These are phyloP conservation scores for Drosophila bocqueti DNA, from an alignment of 1,140 invertebrate species.

Conservation along the genomic window DNA sequence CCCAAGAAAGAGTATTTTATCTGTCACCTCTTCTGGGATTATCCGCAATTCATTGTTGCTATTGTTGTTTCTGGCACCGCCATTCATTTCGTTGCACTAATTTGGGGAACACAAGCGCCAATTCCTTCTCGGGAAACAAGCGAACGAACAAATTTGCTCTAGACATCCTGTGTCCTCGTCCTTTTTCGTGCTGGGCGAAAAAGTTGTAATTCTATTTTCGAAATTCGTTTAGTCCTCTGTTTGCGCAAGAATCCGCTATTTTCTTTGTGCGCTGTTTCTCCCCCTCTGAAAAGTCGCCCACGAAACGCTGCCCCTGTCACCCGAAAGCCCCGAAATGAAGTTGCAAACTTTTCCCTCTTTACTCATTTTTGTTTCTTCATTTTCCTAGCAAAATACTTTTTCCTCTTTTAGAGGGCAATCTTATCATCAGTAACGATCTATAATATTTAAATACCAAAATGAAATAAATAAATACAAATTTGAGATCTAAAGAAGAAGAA, in stretches of 20 bases:
- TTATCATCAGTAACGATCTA: neutral
- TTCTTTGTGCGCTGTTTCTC: slow-evolving; percentile 57
- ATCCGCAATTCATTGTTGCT: slow-evolving; percentile 42
- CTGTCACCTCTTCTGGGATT: neutral
- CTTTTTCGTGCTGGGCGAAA: slow-evolving; percentile 57
- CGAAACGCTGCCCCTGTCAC: slow-evolving; percentile 18
- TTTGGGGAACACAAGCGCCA: slow-evolving; percentile 55
- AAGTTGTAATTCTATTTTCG: slow-evolving; percentile 83
- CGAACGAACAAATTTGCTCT: slow-evolving; percentile 65
- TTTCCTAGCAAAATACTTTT: slow-evolving; percentile 15
- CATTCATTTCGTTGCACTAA: slow-evolving; percentile 69
- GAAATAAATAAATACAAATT: neutral
- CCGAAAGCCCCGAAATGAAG: slow-evolving; percentile 66
- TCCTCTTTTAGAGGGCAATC: neutral
- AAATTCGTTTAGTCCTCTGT: slow-evolving; percentile 83
- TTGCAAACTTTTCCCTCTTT: slow-evolving; percentile 70
- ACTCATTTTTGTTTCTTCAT: slow-evolving; percentile 46
- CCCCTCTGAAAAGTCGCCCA: neutral
- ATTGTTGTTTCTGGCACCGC: slow-evolving; percentile 44
- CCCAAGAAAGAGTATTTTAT: neutral
- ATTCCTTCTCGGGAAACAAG: slow-evolving; percentile 41
- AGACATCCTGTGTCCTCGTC: slow-evolving; percentile 47
- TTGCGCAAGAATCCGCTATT: slow-evolving; percentile 81
- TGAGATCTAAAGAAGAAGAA: neutral
- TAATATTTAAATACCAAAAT: neutral